Conservation (phyloP, 2,113 vertebrate genomes). For the Amblyornis subalaris region DNA sequence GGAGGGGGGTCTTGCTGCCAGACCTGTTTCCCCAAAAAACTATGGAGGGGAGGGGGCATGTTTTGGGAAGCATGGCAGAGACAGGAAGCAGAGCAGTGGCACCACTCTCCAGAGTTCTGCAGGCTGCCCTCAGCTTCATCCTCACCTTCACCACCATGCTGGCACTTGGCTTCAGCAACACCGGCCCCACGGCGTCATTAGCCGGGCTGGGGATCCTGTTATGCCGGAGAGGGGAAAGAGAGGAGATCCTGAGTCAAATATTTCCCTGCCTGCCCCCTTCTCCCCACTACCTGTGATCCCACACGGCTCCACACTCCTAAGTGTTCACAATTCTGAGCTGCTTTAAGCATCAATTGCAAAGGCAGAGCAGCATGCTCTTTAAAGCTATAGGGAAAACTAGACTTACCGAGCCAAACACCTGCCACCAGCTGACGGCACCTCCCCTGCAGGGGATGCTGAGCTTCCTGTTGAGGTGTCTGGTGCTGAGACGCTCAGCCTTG, state of each 20-base stretch:
- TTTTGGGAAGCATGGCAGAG: neutral
- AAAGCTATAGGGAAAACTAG: neutral
- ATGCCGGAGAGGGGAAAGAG: neutral
- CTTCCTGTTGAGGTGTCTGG: rapidly evolving
- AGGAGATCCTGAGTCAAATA: neutral
- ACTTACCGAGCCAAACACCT: neutral
- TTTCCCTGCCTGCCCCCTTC: neutral
- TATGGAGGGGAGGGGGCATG: neutral
- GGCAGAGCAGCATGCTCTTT: neutral
- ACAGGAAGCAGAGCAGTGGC: neutral
- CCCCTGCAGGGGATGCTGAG: neutral
- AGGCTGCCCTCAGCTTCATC: neutral
- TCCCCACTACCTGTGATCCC: neutral
- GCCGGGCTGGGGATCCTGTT: neutral
- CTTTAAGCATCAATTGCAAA: neutral
- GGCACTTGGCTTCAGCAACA: neutral
- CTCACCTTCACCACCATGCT: neutral
- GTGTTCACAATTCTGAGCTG: neutral
- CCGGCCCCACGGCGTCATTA: rapidly evolving
- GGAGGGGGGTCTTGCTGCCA: neutral
- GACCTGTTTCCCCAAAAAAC: neutral
- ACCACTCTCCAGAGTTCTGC: neutral
- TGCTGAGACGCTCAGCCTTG: neutral
- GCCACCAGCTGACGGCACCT: neutral
- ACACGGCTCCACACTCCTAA: rapidly evolving